Conservation (phyloP, 2,888 invertebrate species). For the Alsophila aescularia region DNA sequence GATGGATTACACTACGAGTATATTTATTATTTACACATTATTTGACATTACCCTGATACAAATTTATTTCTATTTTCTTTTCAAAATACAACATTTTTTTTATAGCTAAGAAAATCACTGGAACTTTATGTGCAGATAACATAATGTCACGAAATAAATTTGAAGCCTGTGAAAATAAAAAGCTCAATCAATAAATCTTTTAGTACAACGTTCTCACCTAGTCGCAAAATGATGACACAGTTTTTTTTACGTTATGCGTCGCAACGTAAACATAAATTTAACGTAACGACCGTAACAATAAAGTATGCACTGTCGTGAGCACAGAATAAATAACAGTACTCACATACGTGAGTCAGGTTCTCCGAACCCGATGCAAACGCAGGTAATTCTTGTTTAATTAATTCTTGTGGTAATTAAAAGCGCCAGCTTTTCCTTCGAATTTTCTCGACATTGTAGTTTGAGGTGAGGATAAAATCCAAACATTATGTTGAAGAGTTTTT, state of each 20-base stretch:
- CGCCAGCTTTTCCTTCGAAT: conserved; percentile 36
- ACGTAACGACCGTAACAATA: conserved; percentile 35
- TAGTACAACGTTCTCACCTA: background rate
- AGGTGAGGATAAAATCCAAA: conserved; percentile 3
- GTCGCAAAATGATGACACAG: background rate
- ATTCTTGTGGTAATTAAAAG: conserved; percentile 34
- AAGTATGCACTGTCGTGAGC: conserved; percentile 29
- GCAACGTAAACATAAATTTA: conserved; percentile 33
- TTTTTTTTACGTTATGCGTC: conserved; percentile 2
- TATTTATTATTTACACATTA: no score
- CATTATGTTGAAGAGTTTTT: no score
- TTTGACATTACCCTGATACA: no score
- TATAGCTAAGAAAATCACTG: background rate
- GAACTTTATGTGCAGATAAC: background rate
- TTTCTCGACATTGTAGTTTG: conserved; percentile 31
- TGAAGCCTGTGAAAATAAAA: background rate
- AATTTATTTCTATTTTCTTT: no score
- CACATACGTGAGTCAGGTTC: conserved; percentile 41
- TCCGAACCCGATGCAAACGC: conserved; percentile 31
- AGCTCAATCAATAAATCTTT: conserved; percentile 7
- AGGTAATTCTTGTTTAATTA: no score
- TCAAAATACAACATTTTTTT: no score
- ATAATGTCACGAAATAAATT: background rate
- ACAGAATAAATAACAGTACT: no score
- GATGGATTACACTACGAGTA: no score